Base-by-base conservation (phyloP, 2,888 invertebrate species). In the Hymenopus coronatus region DNA sequence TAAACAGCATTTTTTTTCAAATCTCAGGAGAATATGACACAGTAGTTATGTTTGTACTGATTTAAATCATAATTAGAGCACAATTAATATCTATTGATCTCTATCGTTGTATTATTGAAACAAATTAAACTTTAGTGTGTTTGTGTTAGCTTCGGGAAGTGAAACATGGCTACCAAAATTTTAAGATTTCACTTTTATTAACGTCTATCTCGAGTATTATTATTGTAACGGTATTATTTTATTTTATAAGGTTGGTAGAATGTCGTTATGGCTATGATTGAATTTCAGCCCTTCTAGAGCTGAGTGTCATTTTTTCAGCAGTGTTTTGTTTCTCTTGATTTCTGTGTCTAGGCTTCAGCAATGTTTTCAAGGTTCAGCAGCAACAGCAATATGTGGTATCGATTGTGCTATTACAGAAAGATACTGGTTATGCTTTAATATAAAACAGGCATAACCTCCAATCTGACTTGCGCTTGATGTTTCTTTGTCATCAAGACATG, bases 351-450 rank as follows among this genome's bases (percentile, higher is more conserved):
- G 82, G 87, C 87, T 82, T 82, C 20, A 70, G 33, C 82, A 30
- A 33, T 82, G 82, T 82, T 87, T 87, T 87, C 87, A 87, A 87
- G 87, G 87, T 82, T 82, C 87, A 82, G 30, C 82, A 82, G 28
- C 87, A 82, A 33, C 33, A 87, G 87, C 82, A 33, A 82, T 82
- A 87, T 30, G n/a, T 28, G 82, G 82, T 82, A 87, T 33, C 82
- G 33, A 82, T 87, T 82, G 82, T 87, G 82, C 82, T 82, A 82
- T 87, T 82, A 87, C 28, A 84, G 20, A 70, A 70, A 70, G 54
- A 25, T 70, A 70, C 25, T 70, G 15, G 54, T 70, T 70, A 70
- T 70, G 54, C 54, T 70, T 70, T 70, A 70, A 70, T 70, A 70
- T 4, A 70, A 70, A 70, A 70, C 20, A 25, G 54, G 54, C 54